Evolutionary conservation across 2,888 invertebrate genomes (phyloP).

Genomic region (Lasioglossum marginatum): DNA sequence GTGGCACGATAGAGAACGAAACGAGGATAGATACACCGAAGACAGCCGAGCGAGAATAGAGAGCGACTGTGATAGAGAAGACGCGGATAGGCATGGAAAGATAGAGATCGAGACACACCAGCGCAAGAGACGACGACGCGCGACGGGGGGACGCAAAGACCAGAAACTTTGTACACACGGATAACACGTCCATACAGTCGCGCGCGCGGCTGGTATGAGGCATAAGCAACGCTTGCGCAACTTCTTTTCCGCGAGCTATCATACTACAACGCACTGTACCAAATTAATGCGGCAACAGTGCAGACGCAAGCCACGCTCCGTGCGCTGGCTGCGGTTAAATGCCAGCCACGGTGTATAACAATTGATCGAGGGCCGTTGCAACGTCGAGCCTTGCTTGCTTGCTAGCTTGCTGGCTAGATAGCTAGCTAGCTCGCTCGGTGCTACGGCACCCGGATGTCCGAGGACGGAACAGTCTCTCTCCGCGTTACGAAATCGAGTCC

Average conservation of each 20-base stretch:
- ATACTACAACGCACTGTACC: conserved; percentile 76
- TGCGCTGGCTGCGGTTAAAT: conserved; percentile 67
- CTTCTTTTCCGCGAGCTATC: conserved; percentile 76
- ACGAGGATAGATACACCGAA: conserved; percentile 24
- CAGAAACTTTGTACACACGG: conserved; percentile 15
- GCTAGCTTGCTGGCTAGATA: background rate
- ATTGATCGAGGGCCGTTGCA: conserved; percentile 69
- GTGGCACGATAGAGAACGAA: background rate
- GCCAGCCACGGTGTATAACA: conserved; percentile 70
- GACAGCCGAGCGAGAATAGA: conserved; percentile 9
- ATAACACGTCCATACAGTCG: conserved; percentile 12
- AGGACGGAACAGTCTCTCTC: conserved; percentile 58
- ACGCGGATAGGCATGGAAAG: background rate
- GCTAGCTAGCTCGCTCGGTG: conserved; percentile 30
- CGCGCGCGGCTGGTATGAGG: conserved; percentile 48
- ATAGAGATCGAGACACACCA: background rate
- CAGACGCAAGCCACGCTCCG: conserved; percentile 60
- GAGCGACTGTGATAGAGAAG: conserved; percentile 6
- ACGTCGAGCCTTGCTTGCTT: background rate
- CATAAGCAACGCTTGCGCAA: conserved; percentile 75
- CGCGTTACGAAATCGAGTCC: conserved; percentile 55
- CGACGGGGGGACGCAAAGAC: conserved; percentile 19
- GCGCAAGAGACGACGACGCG: background rate
- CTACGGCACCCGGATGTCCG: conserved; percentile 79
- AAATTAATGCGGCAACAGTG: conserved; percentile 72